These are phyloP conservation scores for Morelia viridis DNA, from an alignment of 2,797 vertebrate species.

Conservation along the genomic window DNA sequence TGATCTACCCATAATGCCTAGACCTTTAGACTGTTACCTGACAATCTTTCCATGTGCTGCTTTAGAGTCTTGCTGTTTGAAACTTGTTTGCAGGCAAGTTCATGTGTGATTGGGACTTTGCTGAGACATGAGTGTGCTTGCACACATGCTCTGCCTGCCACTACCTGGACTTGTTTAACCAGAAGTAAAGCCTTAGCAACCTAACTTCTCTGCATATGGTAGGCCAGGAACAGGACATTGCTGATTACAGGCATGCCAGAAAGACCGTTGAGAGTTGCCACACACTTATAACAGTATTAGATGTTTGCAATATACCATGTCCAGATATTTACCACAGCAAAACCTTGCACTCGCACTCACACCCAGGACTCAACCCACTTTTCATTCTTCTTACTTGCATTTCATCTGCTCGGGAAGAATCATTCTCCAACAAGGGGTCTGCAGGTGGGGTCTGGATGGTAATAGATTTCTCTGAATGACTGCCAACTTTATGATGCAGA, in stretches of 20 bases:
- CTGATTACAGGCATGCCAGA: not conserved
- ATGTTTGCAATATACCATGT: not conserved
- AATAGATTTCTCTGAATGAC: conserved; percentile 91
- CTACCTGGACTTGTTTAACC: too few species aligned
- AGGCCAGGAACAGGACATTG: too few species aligned
- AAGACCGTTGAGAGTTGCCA: not conserved
- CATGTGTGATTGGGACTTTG: too few species aligned
- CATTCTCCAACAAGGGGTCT: conserved; percentile 82
- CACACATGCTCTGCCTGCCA: too few species aligned
- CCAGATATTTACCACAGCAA: accelerated
- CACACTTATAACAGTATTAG: not conserved
- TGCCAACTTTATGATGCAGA: conserved; percentile 87
- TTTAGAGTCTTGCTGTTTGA: too few species aligned
- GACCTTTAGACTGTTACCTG: too few species aligned
- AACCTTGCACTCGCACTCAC: not conserved
- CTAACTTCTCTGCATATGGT: too few species aligned
- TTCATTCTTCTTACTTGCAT: conserved; percentile 68
- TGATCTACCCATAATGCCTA: too few species aligned
- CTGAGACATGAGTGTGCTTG: too few species aligned
- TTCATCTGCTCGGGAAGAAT: conserved; percentile 79
- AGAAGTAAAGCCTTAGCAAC: too few species aligned
- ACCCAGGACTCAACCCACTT: not conserved
- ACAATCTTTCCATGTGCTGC: too few species aligned
- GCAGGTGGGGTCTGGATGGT: conserved; percentile 88
- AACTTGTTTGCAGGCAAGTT: too few species aligned